These are phyloP conservation scores for Myotis lucifugus DNA, from an alignment of 2,113 vertebrate genomes.

Conservation along the genomic window DNA sequence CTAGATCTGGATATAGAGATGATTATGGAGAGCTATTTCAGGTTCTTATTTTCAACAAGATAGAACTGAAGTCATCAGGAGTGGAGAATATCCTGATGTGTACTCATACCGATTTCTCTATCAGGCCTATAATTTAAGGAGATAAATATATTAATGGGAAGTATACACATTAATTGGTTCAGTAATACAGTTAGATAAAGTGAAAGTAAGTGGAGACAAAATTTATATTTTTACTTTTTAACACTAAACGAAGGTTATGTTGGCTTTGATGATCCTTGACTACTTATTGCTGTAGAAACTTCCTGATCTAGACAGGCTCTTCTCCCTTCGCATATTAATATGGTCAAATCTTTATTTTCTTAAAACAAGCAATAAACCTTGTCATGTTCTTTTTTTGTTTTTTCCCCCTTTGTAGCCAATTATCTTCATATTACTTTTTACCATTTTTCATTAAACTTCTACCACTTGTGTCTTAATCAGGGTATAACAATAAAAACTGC, in stretches of 20 bases:
- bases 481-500: conserved; percentile 21
- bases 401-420: not conserved
- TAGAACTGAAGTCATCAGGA: conserved; percentile 26
- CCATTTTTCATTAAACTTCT: conserved; percentile 27
- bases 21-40: conserved; percentile 8
- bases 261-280: not conserved
- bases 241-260: not conserved
- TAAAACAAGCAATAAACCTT: not conserved
- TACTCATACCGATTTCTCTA: not conserved
- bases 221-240: not conserved
- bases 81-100: not conserved
- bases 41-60: not conserved
- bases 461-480: not conserved
- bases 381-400: not conserved
- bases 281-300: not conserved
- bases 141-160: conserved; percentile 5
- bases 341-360: not conserved
- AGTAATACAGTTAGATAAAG: not conserved
- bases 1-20: not conserved
- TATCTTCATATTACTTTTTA: conserved; percentile 25
- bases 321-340: not conserved
- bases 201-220: not conserved
- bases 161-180: not conserved
- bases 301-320: not conserved
- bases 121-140: not conserved